These are phyloP conservation scores for Uria aalge DNA, from an alignment of 2,113 vertebrate species.

Conservation along the genomic window DNA sequence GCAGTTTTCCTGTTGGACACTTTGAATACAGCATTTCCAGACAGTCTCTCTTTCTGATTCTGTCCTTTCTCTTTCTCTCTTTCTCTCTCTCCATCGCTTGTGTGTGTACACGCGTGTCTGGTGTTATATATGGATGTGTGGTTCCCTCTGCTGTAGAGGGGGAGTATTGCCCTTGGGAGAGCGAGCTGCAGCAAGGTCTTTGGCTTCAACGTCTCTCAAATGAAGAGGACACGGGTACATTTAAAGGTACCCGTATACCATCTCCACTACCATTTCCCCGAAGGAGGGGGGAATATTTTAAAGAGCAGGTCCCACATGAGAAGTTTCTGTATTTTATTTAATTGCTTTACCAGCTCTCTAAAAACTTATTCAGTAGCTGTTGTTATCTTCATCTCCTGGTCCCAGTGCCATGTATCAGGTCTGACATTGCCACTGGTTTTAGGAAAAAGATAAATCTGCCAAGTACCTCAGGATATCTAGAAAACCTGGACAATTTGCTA, in stretches of 20 bases:
- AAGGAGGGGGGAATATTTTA: background rate
- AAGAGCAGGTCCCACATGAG: conserved; percentile 71
- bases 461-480: background rate
- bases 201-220: conserved; percentile 86
- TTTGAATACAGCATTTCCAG: background rate
- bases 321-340: background rate
- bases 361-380: background rate
- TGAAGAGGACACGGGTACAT: conserved; percentile 90
- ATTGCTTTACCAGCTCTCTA: background rate
- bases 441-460: background rate
- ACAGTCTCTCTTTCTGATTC: conserved; percentile 46
- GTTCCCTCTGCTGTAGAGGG: conserved; percentile 91
- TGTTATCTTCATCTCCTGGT: background rate
- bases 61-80: conserved; percentile 55
- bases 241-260: conserved; percentile 82
- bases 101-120: conserved; percentile 35
- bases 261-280: background rate
- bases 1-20: background rate
- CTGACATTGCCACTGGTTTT: background rate
- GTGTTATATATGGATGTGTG: conserved; percentile 69
- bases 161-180: conserved; percentile 92
- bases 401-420: background rate
- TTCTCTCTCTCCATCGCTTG: conserved; percentile 26
- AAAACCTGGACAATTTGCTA: background rate
- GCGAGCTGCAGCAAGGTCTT: conserved; percentile 88